Evolutionary conservation across 2,888 invertebrate species (phyloP).

Genomic region (Macropis europaea): DNA sequence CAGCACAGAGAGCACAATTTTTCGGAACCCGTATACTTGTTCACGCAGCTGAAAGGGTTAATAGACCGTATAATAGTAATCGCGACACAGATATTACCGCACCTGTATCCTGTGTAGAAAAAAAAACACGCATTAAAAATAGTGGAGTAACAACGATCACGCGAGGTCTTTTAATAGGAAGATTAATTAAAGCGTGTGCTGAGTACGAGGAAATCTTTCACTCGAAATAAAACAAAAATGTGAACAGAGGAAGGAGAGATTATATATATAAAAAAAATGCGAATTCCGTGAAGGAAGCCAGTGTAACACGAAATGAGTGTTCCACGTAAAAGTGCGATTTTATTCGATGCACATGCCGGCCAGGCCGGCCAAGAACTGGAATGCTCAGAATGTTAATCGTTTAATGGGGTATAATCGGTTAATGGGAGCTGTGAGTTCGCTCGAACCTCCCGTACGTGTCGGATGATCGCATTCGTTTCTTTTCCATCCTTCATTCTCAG

Average conservation of each 20-base stretch:
- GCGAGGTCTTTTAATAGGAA: background rate
- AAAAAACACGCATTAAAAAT: no score
- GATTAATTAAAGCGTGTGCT: background rate
- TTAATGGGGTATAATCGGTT: conserved; percentile 72
- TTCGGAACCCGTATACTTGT: no score
- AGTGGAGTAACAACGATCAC: no score
- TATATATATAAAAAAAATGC: background rate
- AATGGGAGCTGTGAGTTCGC: conserved; percentile 63
- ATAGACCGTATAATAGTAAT: no score
- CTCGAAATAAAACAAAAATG: no score
- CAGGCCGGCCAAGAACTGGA: conserved; percentile 48
- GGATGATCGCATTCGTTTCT: conserved; percentile 24
- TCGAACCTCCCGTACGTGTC: conserved; percentile 35
- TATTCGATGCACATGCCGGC: conserved; percentile 17
- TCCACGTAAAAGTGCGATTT: conserved; percentile 32
- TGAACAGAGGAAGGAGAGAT: no score
- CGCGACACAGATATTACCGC: no score
- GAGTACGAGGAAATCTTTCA: background rate
- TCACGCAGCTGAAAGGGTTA: no score
- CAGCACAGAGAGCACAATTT: no score
- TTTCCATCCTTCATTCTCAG: background rate
- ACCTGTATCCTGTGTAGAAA: no score
- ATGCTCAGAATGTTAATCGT: conserved; percentile 72
- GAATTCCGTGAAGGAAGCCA: background rate
- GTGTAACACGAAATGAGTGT: background rate